Base-by-base conservation (phyloP, 2,888 invertebrate species). In the Pemphredon lugubris region DNA sequence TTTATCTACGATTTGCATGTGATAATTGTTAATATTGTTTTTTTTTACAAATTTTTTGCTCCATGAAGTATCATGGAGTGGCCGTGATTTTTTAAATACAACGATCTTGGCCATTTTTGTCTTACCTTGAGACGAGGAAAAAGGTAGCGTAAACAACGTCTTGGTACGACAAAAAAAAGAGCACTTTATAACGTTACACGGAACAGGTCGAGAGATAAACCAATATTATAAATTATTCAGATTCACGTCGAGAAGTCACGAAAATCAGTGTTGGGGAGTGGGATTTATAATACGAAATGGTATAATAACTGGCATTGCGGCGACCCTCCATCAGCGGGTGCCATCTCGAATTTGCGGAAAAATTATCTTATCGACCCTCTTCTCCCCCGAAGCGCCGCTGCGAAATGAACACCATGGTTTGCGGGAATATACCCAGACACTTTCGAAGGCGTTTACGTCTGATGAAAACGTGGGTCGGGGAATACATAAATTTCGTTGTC, bases 171-270 rank as follows among this genome's bases (percentile, higher is more conserved):
- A 3, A 7, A 26, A 26, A 26, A 26, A 26, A 2, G 34, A 59
- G 59, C 47, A 44, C 13, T 65, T 65, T 48, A 51, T 75, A 66
- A 55, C 44, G 47, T 30, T 59, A 72, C 44, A 45, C 48, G 37
- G 66, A 66, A 59, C 59, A 57, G 53, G 44, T 63, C 58, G 58
- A 45, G 66, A 64, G 72, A 77, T 77, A 75, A 72, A 71, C 73
- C 65, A 73, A 76, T 77, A 77, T 76, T 76, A 77, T 76, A 68
- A 77, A 71, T 77, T 73, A 76, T 76, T 77, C 76, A 63, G 63
- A 70, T 70, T 50, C 68, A 76, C 68, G 65, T 73, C 55, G 63
- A 60, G 66, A 47, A 70, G 57, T 40, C 32, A 45, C 45, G 55
- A 65, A 53, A 71, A 26, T 30, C 7, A 6, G 30, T 6, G 7